Percentiles rank a stretch among this genome's conserved stretches.
phyloP scores from a whole-genome alignment of 1,140 invertebrate species.

The Melanaphis sacchari region DNA sequence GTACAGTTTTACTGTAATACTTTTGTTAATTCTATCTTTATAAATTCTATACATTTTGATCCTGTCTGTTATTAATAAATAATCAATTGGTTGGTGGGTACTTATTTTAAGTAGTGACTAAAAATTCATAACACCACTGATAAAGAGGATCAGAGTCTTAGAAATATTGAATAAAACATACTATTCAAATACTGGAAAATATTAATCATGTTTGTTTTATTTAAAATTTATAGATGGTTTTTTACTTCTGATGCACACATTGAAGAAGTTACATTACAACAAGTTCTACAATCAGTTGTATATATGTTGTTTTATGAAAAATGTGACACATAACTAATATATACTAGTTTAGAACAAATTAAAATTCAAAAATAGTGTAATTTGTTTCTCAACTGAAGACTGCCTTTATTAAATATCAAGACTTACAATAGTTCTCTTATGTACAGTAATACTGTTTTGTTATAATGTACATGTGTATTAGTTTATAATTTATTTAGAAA shows the following conservation, averaged over 20 bases:
- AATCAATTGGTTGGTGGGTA: too few species aligned
- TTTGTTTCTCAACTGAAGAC: slow-evolving; percentile 22
- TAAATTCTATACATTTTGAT: too few species aligned
- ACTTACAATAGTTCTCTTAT: slow-evolving; percentile 39
- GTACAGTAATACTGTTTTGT: slow-evolving; percentile 12
- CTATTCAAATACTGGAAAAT: not conserved
- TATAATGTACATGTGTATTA: not conserved
- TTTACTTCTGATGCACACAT: slow-evolving; percentile 61
- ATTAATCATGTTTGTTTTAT: slow-evolving; percentile 12
- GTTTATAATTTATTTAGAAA: not conserved
- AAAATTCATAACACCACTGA: not conserved
- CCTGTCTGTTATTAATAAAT: too few species aligned
- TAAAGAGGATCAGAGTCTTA: not conserved
- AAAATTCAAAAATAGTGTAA: not conserved
- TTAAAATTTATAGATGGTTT: slow-evolving; percentile 61
- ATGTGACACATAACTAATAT: slow-evolving; percentile 57
- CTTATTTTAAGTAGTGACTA: too few species aligned
- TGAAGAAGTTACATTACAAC: slow-evolving; percentile 59
- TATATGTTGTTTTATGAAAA: slow-evolving; percentile 62
- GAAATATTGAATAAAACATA: not conserved
- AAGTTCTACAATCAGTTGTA: slow-evolving; percentile 60
- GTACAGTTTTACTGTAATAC: too few species aligned
- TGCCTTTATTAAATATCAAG: slow-evolving; percentile 15
- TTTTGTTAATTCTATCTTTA: too few species aligned
- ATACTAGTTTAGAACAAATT: slow-evolving; percentile 12